These are phyloP conservation scores for Lithobius niger DNA, from an alignment of 1,140 invertebrate species.

Conservation along the genomic window DNA sequence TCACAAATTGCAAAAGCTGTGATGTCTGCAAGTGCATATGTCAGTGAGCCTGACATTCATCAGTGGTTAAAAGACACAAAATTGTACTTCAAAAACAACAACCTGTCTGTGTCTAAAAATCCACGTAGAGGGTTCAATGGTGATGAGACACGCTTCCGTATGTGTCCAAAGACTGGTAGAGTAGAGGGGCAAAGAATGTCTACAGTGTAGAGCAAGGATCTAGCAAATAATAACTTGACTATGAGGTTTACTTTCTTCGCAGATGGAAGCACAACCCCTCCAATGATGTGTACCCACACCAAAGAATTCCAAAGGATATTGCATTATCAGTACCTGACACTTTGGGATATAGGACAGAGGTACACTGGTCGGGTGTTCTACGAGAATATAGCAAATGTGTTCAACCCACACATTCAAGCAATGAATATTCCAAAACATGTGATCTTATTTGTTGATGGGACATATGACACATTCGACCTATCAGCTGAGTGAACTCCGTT, in stretches of 20 bases:
- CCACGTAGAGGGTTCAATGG: neutral
- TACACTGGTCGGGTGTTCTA: too few relatives aligned
- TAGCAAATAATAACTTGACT: neutral
- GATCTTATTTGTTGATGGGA: too few relatives aligned
- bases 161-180: neutral
- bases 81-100: neutral
- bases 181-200: constrained; percentile 6
- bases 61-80: neutral
- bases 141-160: neutral
- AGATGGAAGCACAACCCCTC: constrained; percentile 18
- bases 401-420: too few relatives aligned
- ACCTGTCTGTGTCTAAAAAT: neutral
- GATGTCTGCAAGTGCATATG: neutral
- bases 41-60: neutral
- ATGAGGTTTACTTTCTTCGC: constrained; percentile 8
- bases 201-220: neutral
- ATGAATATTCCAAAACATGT: too few relatives aligned
- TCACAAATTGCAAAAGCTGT: neutral
- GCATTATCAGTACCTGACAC: neutral
- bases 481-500: too few relatives aligned
- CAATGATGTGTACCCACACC: constrained; percentile 30
- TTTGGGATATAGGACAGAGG: neutral
- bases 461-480: too few relatives aligned
- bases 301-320: constrained; percentile 17
- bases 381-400: too few relatives aligned